Evolutionary conservation across 2,888 invertebrate genomes (phyloP).

Genomic region (Cosmia pyralina): DNA sequence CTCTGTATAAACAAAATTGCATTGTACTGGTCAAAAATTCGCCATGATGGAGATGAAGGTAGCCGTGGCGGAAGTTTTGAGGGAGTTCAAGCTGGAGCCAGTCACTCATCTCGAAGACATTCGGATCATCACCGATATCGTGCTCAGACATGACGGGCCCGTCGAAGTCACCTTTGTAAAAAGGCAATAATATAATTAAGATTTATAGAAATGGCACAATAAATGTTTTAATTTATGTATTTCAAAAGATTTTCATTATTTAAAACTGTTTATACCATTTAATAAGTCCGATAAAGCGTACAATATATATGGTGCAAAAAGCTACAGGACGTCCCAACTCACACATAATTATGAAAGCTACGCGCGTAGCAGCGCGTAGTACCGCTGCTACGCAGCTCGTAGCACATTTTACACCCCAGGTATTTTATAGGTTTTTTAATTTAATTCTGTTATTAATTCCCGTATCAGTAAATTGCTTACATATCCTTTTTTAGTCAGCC

Average conservation of each 20-base stretch:
- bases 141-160: slow-evolving; percentile 80
- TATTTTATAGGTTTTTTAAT: background rate
- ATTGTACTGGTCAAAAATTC: slow-evolving; percentile 90
- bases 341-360: slow-evolving; percentile 8
- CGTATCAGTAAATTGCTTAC: too few species aligned
- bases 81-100: slow-evolving; percentile 85
- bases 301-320: background rate
- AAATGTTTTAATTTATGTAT: background rate
- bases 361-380: slow-evolving; percentile 4
- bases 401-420: slow-evolving; percentile 1
- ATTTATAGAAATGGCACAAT: background rate
- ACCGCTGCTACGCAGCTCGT: slow-evolving; percentile 34
- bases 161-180: slow-evolving; percentile 79
- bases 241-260: background rate
- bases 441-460: too few species aligned
- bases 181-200: slow-evolving; percentile 55
- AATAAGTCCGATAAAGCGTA: background rate
- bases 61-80: slow-evolving; percentile 86
- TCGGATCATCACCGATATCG: slow-evolving; percentile 77
- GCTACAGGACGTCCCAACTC: too few species aligned
- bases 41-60: slow-evolving; percentile 91
- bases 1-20: background rate
- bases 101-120: slow-evolving; percentile 86
- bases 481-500: too few species aligned
- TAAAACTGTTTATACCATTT: too few species aligned